Evolutionary conservation across 2,113 vertebrate genomes (phyloP).

Genomic region (Tricholaema leucomelas): DNA sequence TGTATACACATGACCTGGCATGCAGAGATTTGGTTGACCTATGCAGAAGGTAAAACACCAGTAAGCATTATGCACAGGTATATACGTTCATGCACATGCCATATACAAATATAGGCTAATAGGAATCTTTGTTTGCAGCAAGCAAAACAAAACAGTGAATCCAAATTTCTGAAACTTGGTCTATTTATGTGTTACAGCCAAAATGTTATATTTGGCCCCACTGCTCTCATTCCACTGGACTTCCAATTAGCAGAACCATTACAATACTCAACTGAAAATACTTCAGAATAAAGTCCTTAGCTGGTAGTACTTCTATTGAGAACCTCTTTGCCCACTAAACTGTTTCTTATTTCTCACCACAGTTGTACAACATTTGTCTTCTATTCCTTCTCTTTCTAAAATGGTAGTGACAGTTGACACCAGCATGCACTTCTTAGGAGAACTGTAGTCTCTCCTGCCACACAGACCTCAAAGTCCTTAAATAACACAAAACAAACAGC

Average conservation of each 20-base stretch:
- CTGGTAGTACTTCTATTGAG: not conserved
- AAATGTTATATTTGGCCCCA: not conserved
- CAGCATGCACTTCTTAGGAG: not conserved
- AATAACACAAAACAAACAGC: not conserved
- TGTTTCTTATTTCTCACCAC: not conserved
- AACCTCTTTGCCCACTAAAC: not conserved
- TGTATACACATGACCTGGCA: not conserved
- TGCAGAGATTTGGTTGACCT: not conserved
- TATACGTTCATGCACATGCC: fast-evolving
- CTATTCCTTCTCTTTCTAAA: not conserved
- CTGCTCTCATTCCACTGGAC: not conserved
- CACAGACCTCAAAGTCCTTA: not conserved
- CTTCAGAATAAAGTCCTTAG: not conserved
- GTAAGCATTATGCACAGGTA: not conserved
- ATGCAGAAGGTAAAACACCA: not conserved
- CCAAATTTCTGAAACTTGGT: not conserved
- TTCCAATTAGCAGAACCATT: not conserved
- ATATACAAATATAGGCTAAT: not conserved
- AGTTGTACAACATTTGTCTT: not conserved
- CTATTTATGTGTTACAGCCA: not conserved
- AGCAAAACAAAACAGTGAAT: not conserved
- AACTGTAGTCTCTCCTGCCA: not conserved
- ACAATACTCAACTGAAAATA: not conserved
- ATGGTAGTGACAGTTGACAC: not conserved
- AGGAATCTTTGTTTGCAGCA: not conserved